Conservation (phyloP, 2,888 invertebrate species). For the Amaurobius ferox region DNA sequence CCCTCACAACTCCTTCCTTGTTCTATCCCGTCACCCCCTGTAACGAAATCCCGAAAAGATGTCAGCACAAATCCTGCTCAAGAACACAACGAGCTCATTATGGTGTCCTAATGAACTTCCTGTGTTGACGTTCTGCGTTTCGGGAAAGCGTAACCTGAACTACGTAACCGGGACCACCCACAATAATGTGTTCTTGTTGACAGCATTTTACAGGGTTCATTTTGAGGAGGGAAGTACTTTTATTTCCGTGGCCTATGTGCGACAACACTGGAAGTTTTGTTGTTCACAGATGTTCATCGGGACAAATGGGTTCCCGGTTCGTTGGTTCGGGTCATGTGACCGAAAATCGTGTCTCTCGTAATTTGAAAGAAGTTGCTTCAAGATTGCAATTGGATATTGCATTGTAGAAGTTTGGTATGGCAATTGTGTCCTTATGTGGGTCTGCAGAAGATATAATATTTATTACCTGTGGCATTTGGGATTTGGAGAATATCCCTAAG, state of each 20-base stretch:
- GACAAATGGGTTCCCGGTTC: not conserved
- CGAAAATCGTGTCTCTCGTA: not conserved
- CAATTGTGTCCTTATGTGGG: too few species aligned
- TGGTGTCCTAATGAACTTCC: constrained; percentile 54
- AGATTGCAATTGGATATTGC: too few species aligned
- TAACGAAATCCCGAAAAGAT: constrained; percentile 3
- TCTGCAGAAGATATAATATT: too few species aligned
- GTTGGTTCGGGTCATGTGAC: not conserved
- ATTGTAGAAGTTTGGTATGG: too few species aligned
- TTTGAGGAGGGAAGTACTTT: not conserved
- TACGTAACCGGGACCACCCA: constrained; percentile 49
- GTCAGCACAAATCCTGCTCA: constrained; percentile 12
- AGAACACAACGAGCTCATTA: not conserved
- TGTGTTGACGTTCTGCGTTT: constrained; percentile 60
- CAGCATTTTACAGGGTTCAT: not conserved
- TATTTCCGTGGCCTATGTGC: not conserved
- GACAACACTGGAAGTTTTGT: not conserved
- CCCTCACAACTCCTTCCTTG: not conserved
- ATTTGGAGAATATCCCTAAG: too few species aligned
- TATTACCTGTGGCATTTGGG: too few species aligned
- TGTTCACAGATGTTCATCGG: not conserved
- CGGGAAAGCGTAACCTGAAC: constrained; percentile 26
- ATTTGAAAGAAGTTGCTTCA: too few species aligned
- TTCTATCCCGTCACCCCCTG: not conserved
- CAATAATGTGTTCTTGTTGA: not conserved